Evolutionary conservation across 1,140 invertebrate species (phyloP).

Genomic region (Rhopalosiphum maidis): DNA sequence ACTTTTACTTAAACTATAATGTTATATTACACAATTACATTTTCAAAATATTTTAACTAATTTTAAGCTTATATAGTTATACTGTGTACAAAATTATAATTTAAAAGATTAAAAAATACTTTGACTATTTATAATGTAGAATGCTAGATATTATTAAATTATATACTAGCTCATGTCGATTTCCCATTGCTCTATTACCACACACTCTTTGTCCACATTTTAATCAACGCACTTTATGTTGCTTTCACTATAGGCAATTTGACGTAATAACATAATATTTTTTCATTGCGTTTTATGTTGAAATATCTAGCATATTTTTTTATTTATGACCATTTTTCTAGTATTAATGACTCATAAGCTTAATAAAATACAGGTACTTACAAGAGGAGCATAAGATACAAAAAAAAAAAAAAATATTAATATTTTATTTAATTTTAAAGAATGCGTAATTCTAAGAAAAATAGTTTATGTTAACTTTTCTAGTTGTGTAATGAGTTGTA

Average conservation of each 20-base stretch:
- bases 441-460: too few species aligned
- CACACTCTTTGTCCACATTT: neutral
- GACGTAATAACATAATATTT: neutral
- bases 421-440: too few species aligned
- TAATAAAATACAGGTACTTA: neutral
- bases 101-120: constrained; percentile 1
- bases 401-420: too few species aligned
- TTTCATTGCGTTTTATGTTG: neutral
- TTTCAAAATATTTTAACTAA: too few species aligned
- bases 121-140: neutral
- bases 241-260: neutral
- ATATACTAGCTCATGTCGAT: neutral
- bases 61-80: too few species aligned
- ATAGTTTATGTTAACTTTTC: too few species aligned
- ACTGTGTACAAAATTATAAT: neutral
- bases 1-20: too few species aligned
- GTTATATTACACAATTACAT: too few species aligned
- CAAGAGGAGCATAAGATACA: too few species aligned
- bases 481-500: too few species aligned
- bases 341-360: neutral
- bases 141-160: neutral
- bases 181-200: neutral
- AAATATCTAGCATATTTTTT: neutral
- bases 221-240: neutral
- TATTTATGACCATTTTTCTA: neutral